A percentile compares a stretch with the other conserved stretches of the same genome.
Evolutionary conservation across 2,888 invertebrate species (phyloP).

Genomic region (Lithophane semibrunnea): DNA sequence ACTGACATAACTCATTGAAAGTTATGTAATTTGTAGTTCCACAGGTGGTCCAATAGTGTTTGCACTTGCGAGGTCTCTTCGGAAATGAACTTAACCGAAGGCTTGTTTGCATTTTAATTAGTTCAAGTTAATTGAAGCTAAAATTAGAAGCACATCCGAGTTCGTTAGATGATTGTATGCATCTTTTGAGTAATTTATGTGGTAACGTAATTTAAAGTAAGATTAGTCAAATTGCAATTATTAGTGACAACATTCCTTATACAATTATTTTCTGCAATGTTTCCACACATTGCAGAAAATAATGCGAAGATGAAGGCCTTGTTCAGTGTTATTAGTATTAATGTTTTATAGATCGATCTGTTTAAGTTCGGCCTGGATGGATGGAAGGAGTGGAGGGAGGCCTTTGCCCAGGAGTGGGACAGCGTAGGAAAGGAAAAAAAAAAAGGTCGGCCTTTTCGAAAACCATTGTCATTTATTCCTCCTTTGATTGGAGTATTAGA

Average conservation of each 20-base stretch:
- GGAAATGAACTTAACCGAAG: constrained; percentile 31
- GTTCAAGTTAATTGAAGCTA: constrained; percentile 25
- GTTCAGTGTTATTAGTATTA: constrained; percentile 32
- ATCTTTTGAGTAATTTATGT: neutral
- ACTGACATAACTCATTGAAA: constrained; percentile 2
- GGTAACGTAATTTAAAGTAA: constrained; percentile 6
- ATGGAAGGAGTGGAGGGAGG: no score
- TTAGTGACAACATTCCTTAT: constrained; percentile 6
- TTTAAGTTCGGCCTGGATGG: no score
- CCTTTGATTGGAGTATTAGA: neutral
- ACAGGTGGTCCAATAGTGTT: constrained; percentile 34
- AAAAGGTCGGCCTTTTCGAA: neutral
- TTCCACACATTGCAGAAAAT: no score
- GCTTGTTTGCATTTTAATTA: constrained; percentile 40
- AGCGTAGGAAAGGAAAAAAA: no score
- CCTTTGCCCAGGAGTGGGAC: no score
- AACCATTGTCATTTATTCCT: neutral
- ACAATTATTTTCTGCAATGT: constrained; percentile 12
- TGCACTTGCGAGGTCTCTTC: constrained; percentile 24
- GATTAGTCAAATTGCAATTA: constrained; percentile 17
- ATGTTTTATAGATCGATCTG: constrained; percentile 12
- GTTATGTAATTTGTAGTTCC: constrained; percentile 37
- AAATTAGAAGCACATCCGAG: constrained; percentile 9
- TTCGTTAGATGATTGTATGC: constrained; percentile 15
- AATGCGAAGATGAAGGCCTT: constrained; percentile 10